Percentiles rank a stretch among this genome's conserved stretches.
Evolutionary conservation across 2,113 vertebrate species (phyloP).

Genomic region (Petrocephalus microphthalmus): DNA sequence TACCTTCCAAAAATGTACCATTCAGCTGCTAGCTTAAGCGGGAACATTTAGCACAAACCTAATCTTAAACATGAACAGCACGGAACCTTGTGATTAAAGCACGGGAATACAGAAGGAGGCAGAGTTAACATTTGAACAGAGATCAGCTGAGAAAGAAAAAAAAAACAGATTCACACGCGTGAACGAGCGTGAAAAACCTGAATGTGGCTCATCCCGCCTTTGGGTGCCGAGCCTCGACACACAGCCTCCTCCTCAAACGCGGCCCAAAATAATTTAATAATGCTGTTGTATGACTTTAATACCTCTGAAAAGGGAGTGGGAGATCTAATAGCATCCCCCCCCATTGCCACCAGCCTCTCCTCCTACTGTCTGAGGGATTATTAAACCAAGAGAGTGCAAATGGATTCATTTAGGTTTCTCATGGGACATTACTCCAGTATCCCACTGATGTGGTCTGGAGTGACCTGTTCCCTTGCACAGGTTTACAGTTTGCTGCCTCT

Average conservation of each 20-base stretch:
- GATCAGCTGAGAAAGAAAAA: neutral
- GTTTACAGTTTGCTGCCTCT: neutral
- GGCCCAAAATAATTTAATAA: neutral
- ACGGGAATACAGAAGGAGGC: neutral
- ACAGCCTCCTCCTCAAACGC: neutral
- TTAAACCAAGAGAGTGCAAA: neutral
- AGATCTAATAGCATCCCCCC: neutral
- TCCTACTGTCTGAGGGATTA: neutral
- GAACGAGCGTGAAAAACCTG: neutral
- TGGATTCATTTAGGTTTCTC: neutral
- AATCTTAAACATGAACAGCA: neutral
- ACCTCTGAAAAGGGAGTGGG: neutral
- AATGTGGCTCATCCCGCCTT: neutral
- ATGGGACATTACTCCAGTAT: neutral
- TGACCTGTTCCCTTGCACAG: neutral
- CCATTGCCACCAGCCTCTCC: neutral
- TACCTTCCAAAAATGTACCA: neutral
- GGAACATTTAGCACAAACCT: neutral
- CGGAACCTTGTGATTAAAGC: neutral
- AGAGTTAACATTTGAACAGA: neutral
- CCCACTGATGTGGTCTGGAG: neutral
- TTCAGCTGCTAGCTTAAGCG: neutral
- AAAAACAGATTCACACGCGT: neutral
- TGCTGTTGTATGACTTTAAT: conserved; percentile 10
- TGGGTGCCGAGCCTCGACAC: neutral